These are phyloP conservation scores for Acestrorhynchus altus DNA, from an alignment of 2,797 vertebrate species.

Conservation along the genomic window DNA sequence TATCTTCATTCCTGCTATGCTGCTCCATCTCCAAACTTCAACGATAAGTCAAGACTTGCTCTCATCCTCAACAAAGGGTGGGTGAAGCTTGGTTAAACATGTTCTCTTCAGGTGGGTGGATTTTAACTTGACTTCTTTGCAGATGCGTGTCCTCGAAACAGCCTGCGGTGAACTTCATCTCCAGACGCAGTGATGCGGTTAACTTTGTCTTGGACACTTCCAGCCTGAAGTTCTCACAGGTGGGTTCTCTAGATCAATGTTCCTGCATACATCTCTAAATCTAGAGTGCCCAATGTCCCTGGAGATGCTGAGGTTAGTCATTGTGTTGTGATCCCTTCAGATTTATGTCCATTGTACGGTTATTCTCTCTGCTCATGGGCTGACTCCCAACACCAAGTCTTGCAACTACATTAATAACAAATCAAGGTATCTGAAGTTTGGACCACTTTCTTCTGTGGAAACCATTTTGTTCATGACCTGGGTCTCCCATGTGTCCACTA, in stretches of 20 bases:
- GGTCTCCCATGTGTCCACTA: no score
- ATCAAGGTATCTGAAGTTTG: slow-evolving; percentile 64
- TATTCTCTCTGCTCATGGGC: slow-evolving; percentile 58
- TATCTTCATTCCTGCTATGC: slow-evolving; percentile 73
- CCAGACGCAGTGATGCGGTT: slow-evolving; percentile 49
- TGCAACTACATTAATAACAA: slow-evolving; percentile 72
- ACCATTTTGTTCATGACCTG: no score
- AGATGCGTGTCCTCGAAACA: slow-evolving; percentile 69
- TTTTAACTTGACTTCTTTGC: not conserved
- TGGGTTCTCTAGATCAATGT: slow-evolving; percentile 26
- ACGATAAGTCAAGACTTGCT: slow-evolving; percentile 44
- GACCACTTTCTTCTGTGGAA: no score
- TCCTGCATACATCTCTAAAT: not conserved
- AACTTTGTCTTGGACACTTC: slow-evolving; percentile 68
- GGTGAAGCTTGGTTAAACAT: not conserved
- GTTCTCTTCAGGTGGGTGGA: fast-evolving
- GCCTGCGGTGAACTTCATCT: slow-evolving; percentile 59
- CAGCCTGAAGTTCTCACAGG: slow-evolving; percentile 62
- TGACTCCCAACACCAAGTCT: slow-evolving; percentile 66
- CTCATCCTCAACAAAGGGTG: slow-evolving; percentile 76
- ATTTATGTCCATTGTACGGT: slow-evolving; percentile 72
- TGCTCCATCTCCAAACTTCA: slow-evolving; percentile 59
- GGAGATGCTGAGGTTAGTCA: no score
- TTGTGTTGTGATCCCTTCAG: slow-evolving; percentile 49
- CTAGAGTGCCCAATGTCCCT: no score